Base-by-base conservation (phyloP, 1,140 invertebrate genomes). In the Penaeus chinensis region DNA sequence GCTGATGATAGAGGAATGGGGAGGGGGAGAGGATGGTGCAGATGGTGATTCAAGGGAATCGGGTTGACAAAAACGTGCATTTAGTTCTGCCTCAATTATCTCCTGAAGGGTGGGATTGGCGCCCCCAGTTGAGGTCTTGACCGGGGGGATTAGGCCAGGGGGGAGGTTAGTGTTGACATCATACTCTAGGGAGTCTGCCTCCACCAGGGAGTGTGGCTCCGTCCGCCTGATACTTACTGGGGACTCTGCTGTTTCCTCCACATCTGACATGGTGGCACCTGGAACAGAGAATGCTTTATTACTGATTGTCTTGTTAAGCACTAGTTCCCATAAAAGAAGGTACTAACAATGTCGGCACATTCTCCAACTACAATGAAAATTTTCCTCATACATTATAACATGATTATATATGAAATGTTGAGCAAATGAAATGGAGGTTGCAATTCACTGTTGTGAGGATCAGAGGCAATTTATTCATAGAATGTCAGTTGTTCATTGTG, bases 151-250 rank as follows among this genome's bases (percentile, higher is more conserved):
- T 54, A 54, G 54, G 11, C 54, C 54, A 16, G 54, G 60, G 79
- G 79, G 63, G 60, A 87, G 86, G 86, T 87, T 87, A 87, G 86
- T 87, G 86, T 87, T 87, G 86, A 83, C 80, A 87, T 61, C 71
- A 87, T 82, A 87, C 86, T 87, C 86, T 61, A 87, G 86, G 60
- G 86, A 87, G 81, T 87, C 86, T 24, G 71, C 80, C 13, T 87
- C 86, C 60, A 87, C 19, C 37, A 74, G 61, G 61, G 24, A 42
- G 62, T 78, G 54, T 54, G 8, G 11, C 54, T 54, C 54, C 54
- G 54, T 54, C 54, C 54, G 54, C 54, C 54, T 8, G 54, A 54
- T 87, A 87, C 86, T 87, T 87, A 87, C 86, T 80, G 69, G 80
- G 80, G 54, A 60, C 63, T 82, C 86, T 54, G 69, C 60, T 18